Conservation (phyloP, 2,113 vertebrate species). For the Enhydra lutris region DNA sequence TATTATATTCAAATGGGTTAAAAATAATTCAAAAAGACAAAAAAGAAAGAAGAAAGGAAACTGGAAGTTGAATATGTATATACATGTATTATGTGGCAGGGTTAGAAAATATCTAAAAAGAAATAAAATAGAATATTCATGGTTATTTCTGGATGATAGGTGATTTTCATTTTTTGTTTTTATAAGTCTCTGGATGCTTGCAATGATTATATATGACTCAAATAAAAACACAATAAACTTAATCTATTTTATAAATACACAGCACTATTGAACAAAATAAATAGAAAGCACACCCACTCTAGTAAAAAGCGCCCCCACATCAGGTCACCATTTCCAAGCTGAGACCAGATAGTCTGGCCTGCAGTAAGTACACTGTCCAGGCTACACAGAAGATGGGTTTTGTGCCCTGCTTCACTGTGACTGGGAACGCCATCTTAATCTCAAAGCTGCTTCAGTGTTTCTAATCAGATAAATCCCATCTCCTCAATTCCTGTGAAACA, state of each 20-base stretch:
- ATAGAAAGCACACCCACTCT: background rate
- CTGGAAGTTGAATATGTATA: background rate
- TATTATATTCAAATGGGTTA: background rate
- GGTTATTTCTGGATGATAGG: background rate
- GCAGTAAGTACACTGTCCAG: fast-evolving
- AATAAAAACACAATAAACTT: background rate
- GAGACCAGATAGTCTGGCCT: too few species aligned
- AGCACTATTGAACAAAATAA: background rate
- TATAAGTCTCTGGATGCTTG: background rate
- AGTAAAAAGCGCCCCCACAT: background rate
- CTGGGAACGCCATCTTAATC: background rate
- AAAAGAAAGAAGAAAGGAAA: background rate
- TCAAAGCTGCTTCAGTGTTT: background rate
- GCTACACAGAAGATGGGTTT: fast-evolving
- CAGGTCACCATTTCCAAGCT: background rate
- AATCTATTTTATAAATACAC: background rate
- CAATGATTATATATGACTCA: background rate
- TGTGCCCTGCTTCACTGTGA: background rate
- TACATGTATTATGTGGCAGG: too few species aligned
- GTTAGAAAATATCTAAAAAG: background rate
- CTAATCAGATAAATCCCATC: background rate
- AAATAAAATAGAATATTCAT: background rate
- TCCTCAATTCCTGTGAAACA: background rate
- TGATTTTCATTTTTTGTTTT: background rate
- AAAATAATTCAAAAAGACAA: background rate